Evolutionary conservation across 35 echinoderm and acorn worm genomes (phyloP).

Genomic region (Antedon bifida): DNA sequence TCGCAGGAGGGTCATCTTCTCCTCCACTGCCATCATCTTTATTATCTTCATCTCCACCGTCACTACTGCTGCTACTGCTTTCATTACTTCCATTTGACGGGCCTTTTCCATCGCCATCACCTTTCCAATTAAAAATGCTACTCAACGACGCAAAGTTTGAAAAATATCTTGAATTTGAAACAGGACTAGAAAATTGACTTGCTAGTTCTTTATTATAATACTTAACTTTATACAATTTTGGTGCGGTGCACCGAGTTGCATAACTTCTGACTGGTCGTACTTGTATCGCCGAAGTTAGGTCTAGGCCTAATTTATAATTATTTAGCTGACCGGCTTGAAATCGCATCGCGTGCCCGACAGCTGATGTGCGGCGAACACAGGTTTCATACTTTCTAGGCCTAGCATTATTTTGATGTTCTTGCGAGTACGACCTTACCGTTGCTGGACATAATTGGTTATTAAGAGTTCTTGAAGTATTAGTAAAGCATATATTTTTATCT

Average conservation of each 20-base stretch:
- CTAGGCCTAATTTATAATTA: background rate
- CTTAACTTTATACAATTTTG: too few species aligned
- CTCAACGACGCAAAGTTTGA: background rate
- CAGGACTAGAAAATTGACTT: too few species aligned
- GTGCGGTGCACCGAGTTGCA: too few species aligned
- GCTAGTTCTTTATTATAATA: too few species aligned
- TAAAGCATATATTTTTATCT: background rate
- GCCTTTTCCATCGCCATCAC: constrained; percentile 9
- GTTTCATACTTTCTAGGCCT: background rate
- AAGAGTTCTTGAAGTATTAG: background rate
- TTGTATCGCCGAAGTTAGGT: background rate
- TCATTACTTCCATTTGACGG: constrained; percentile 2
- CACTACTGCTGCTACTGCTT: background rate
- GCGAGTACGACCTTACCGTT: background rate
- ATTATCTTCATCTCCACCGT: too few species aligned
- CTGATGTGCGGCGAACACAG: too few species aligned
- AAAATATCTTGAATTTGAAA: background rate
- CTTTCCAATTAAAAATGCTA: background rate
- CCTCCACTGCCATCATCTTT: background rate
- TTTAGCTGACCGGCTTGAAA: too few species aligned
- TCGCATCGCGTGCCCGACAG: too few species aligned
- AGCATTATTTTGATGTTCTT: background rate
- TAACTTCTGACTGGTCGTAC: background rate
- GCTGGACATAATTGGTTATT: background rate
- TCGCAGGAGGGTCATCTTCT: background rate